These are phyloP conservation scores for Chloroceryle aenea DNA, from an alignment of 2,113 vertebrate genomes.

Conservation along the genomic window DNA sequence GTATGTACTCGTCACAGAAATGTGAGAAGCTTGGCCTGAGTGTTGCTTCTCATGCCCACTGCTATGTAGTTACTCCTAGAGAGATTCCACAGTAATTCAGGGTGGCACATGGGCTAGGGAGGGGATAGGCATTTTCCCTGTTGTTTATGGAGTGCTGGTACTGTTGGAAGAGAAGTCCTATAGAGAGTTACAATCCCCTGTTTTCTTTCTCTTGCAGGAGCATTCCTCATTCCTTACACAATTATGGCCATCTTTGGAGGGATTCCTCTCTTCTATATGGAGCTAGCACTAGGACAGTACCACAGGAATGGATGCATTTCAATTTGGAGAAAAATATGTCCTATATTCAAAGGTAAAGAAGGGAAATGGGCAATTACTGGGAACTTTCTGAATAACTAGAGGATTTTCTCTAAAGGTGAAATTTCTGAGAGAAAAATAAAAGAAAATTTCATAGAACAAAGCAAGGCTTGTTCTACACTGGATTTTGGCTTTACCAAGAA, in stretches of 20 bases:
- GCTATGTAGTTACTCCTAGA: background rate
- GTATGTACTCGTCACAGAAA: background rate
- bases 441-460: background rate
- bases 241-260: conserved; percentile 98
- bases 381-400: background rate
- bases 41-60: background rate
- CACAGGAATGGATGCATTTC: conserved; percentile 97
- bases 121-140: background rate
- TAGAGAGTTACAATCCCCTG: background rate
- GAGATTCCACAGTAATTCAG: background rate
- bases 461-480: background rate
- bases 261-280: conserved; percentile 98
- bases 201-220: conserved; percentile 80
- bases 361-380: background rate
- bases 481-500: background rate
- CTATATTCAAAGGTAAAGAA: conserved; percentile 95
- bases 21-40: background rate
- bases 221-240: conserved; percentile 94
- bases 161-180: background rate
- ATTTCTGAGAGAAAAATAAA: background rate
- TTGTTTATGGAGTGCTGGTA: background rate
- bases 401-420: background rate
- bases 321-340: conserved; percentile 97
- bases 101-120: background rate
- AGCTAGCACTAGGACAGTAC: conserved; percentile 95